A percentile compares a stretch with the other conserved stretches of the same genome.
Evolutionary conservation across 2,888 invertebrate species (phyloP).

Genomic region (Pristionchus fissidentatus): DNA sequence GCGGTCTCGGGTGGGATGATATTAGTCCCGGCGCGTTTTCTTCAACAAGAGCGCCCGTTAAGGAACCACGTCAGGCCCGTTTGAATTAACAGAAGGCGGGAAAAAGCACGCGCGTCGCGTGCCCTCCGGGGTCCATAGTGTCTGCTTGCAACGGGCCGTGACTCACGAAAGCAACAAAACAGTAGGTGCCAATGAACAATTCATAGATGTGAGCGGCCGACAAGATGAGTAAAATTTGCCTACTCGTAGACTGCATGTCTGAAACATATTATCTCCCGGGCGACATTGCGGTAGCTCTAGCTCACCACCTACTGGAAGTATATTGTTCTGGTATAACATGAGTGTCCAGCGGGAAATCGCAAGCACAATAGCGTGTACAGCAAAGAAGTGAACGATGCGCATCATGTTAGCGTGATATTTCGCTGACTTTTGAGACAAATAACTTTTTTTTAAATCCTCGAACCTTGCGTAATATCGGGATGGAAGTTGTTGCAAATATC

Average conservation of each 20-base stretch:
- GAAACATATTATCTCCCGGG: neutral
- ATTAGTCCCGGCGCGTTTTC: no score
- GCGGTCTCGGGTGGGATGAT: no score
- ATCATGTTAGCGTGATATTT: slow-evolving; percentile 14
- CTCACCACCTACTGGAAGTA: neutral
- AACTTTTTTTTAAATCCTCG: neutral
- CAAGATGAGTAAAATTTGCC: neutral
- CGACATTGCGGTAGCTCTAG: neutral
- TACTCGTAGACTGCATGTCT: neutral
- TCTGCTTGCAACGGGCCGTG: no score
- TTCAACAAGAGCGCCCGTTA: no score
- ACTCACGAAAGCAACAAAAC: neutral
- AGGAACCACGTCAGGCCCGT: no score
- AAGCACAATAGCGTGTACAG: neutral
- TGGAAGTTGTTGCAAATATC: no score
- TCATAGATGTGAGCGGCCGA: neutral
- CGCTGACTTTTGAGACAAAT: neutral
- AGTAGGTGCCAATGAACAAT: neutral
- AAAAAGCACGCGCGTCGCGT: no score
- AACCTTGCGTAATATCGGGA: neutral
- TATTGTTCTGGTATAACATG: neutral
- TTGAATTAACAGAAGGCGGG: no score
- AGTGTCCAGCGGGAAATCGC: neutral
- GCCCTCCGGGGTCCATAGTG: no score
- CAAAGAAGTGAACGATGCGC: neutral